Conservation (phyloP, 2,797 vertebrate species). For the Taeniopygia guttata region DNA sequence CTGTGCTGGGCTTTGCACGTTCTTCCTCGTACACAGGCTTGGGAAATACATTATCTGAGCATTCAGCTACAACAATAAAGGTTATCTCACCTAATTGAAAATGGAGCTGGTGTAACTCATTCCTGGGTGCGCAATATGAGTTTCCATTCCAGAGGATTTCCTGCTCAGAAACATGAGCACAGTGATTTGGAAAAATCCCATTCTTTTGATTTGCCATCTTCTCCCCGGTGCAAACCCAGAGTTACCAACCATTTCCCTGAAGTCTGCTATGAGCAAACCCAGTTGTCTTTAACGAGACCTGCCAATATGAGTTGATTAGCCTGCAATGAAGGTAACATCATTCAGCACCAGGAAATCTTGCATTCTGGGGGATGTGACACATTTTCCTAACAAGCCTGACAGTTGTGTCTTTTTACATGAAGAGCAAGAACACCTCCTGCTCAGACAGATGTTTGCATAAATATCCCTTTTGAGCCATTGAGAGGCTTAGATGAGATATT, state of each 20-base stretch:
- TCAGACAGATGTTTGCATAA: background rate
- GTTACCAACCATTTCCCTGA: background rate
- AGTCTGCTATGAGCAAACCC: background rate
- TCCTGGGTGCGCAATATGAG: background rate
- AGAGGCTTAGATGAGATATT: background rate
- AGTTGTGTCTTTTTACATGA: background rate
- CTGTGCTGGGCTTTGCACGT: background rate
- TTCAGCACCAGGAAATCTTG: background rate
- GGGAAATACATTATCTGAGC: background rate
- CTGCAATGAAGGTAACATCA: fast-evolving
- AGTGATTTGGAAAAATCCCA: background rate
- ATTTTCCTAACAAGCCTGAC: background rate
- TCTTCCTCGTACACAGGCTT: background rate
- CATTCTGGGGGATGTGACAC: background rate
- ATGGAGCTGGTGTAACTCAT: background rate
- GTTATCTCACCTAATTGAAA: background rate
- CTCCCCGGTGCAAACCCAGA: background rate
- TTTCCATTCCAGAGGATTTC: background rate
- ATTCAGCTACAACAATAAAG: background rate
- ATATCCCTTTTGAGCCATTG: background rate
- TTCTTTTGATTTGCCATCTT: background rate
- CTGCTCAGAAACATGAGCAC: background rate
- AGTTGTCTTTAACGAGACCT: fast-evolving
- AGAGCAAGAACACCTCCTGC: background rate
- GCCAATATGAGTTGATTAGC: background rate